A percentile compares a stretch with the other conserved stretches of the same genome.
phyloP scores from a whole-genome alignment of 1,140 invertebrate genomes.

The Cydia amplana region DNA sequence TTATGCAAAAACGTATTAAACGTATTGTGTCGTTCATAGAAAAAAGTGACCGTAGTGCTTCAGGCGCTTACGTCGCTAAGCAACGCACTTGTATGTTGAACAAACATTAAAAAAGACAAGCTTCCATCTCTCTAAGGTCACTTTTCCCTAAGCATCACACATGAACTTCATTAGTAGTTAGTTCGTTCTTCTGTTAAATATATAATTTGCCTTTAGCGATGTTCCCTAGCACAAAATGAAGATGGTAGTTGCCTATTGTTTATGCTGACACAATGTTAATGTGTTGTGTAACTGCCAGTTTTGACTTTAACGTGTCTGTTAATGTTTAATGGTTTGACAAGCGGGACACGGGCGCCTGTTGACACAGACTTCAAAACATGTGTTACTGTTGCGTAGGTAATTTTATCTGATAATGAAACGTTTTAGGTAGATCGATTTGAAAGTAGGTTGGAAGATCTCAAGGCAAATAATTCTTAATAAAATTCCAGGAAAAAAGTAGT shows the following conservation, averaged over 20 bases:
- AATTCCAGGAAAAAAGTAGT: too few species aligned
- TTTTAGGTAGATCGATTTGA: too few species aligned
- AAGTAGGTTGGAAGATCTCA: too few species aligned
- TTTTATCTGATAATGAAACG: too few species aligned
- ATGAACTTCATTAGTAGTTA: background rate
- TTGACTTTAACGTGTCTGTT: background rate
- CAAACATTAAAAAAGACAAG: background rate
- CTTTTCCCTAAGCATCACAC: background rate
- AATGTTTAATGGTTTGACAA: background rate
- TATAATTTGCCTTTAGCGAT: background rate
- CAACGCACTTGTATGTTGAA: background rate
- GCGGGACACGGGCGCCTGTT: constrained; percentile 7
- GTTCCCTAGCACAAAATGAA: background rate
- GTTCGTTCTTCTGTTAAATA: background rate
- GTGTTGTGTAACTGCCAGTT: constrained; percentile 2
- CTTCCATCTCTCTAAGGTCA: background rate
- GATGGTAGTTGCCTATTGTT: constrained; percentile 11
- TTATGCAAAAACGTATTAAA: background rate
- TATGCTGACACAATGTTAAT: constrained; percentile 12
- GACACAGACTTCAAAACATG: background rate
- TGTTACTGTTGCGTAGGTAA: too few species aligned
- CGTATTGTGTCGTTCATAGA: background rate
- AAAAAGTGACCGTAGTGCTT: background rate
- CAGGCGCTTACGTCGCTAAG: background rate
- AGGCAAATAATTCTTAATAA: too few species aligned